phyloP scores from a whole-genome alignment of 1,140 invertebrate genomes.

The Bombus balteatus region DNA sequence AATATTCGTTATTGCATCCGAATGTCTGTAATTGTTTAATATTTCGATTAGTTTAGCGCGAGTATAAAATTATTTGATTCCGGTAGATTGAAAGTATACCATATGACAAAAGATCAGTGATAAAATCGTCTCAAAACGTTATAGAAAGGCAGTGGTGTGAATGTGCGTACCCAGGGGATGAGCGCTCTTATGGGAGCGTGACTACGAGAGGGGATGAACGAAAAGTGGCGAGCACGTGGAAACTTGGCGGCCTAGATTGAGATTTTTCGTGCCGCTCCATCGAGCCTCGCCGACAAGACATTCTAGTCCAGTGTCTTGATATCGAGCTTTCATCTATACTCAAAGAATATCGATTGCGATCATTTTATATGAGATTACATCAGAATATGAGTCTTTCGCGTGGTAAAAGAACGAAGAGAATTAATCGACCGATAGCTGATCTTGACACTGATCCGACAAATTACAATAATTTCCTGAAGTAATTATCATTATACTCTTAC shows the following conservation, averaged over 20 bases:
- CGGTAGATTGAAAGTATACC: too few relatives aligned
- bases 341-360: background rate
- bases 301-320: background rate
- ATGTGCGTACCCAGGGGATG: background rate
- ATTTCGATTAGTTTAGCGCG: too few relatives aligned
- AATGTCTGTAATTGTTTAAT: too few relatives aligned
- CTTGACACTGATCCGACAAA: background rate
- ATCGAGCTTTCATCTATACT: background rate
- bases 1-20: too few relatives aligned
- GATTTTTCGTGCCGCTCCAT: constrained; percentile 3
- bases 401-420: background rate
- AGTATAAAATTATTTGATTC: too few relatives aligned
- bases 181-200: background rate
- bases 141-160: background rate
- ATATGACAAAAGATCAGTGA: too few relatives aligned
- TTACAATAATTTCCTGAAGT: background rate
- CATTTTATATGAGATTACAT: background rate
- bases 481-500: background rate
- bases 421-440: background rate
- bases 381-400: background rate
- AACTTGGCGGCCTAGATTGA: constrained; percentile 1
- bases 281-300: background rate
- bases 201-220: background rate
- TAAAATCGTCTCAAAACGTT: too few relatives aligned
- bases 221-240: constrained; percentile 24